phyloP scores from a whole-genome alignment of 2,113 vertebrate genomes.

The Nothoprocta perdicaria region DNA sequence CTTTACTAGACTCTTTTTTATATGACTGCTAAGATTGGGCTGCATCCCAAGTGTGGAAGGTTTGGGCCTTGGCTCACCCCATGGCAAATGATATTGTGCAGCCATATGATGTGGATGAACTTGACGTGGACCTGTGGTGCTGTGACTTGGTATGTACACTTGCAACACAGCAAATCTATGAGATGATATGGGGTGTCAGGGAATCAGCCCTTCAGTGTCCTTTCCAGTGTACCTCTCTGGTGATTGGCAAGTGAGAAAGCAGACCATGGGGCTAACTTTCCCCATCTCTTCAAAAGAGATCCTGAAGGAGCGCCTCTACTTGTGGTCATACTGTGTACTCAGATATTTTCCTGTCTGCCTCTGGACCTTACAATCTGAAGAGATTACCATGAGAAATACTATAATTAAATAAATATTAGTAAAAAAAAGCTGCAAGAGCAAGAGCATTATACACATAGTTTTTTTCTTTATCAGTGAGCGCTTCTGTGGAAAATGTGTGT shows the following conservation, averaged over 20 bases:
- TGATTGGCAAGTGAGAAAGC: not conserved
- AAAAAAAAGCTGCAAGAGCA: not conserved
- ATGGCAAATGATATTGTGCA: not conserved
- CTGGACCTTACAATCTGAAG: not conserved
- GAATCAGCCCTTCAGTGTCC: not conserved
- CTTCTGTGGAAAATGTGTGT: not conserved
- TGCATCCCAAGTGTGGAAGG: not conserved
- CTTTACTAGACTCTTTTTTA: not conserved
- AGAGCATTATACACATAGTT: not conserved
- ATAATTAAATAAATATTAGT: not conserved
- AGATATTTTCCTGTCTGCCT: not conserved
- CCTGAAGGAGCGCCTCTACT: not conserved
- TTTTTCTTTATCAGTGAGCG: not conserved
- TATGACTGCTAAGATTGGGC: not conserved
- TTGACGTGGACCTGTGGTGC: not conserved
- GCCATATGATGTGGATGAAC: not conserved
- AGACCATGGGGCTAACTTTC: not conserved
- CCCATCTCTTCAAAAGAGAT: not conserved
- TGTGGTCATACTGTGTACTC: not conserved
- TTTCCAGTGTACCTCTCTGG: not conserved
- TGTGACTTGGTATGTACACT: not conserved
- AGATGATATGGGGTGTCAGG: not conserved
- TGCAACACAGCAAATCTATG: not conserved
- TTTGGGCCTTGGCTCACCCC: not conserved
- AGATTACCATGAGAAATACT: not conserved